These are phyloP conservation scores for Phoxinus phoxinus DNA, from an alignment of 2,113 vertebrate genomes.

Conservation along the genomic window DNA sequence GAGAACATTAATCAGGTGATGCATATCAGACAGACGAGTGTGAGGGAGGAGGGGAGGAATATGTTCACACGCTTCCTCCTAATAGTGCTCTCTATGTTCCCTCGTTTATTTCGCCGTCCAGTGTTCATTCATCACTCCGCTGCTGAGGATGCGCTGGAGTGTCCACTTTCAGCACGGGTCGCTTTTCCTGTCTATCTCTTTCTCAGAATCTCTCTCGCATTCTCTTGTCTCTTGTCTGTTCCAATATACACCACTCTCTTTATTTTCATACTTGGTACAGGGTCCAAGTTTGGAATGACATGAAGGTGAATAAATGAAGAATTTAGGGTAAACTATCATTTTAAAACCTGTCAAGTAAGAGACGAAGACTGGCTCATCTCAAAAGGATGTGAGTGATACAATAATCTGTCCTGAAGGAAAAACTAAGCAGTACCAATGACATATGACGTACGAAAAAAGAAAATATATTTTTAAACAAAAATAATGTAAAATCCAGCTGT, in stretches of 20 bases:
- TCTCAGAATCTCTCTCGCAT: constrained; percentile 45
- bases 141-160: constrained; percentile 71
- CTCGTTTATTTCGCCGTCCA: constrained; percentile 88
- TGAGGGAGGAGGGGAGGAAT: constrained; percentile 74
- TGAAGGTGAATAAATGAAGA: background rate
- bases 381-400: background rate
- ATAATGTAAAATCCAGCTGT: background rate
- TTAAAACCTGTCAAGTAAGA: background rate
- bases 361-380: background rate
- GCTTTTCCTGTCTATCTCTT: constrained; percentile 48
- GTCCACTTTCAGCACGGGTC: background rate
- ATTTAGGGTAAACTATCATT: background rate
- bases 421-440: background rate
- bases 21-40: constrained; percentile 81
- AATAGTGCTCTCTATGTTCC: constrained; percentile 92
- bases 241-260: constrained; percentile 33
- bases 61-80: constrained; percentile 89
- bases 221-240: constrained; percentile 28
- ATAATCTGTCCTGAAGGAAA: background rate
- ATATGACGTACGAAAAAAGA: background rate
- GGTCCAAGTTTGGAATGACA: background rate
- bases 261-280: constrained; percentile 35
- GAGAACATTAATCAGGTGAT: constrained; percentile 94
- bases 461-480: background rate
- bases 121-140: constrained; percentile 88